Percentiles rank a stretch among this genome's conserved stretches.
Conservation (phyloP, 2,797 vertebrate species). For the Arctocebus calabarensis region DNA sequence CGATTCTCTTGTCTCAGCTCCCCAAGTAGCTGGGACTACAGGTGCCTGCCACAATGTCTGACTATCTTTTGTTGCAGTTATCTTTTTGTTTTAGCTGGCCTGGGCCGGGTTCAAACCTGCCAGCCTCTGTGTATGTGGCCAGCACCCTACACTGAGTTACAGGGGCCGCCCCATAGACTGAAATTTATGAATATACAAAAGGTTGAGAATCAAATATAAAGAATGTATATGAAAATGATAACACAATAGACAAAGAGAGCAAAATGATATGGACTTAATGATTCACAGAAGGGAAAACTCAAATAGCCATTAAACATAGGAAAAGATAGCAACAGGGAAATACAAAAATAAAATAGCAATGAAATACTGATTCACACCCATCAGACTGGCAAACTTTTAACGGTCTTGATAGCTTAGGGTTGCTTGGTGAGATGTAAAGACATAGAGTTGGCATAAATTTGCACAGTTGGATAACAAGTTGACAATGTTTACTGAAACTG, state of each 20-base stretch:
- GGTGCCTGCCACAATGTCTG: too few relatives aligned
- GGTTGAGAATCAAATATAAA: not conserved
- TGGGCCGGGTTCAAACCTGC: too few relatives aligned
- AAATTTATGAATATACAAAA: not conserved
- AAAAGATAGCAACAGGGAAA: slow-evolving; percentile 20
- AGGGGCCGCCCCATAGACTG: too few relatives aligned
- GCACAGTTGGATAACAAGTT: not conserved
- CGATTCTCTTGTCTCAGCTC: too few relatives aligned
- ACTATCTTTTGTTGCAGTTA: too few relatives aligned
- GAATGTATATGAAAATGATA: not conserved
- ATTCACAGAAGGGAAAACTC: slow-evolving; percentile 11
- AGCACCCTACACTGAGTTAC: too few relatives aligned
- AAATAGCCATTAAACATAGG: not conserved
- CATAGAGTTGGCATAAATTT: not conserved
- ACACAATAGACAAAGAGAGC: not conserved
- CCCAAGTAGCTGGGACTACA: too few relatives aligned
- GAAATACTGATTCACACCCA: not conserved
- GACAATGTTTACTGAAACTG: not conserved
- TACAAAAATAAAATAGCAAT: not conserved
- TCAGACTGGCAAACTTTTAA: not conserved
- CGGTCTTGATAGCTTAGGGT: not conserved
- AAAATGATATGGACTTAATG: not conserved
- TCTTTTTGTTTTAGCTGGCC: too few relatives aligned
- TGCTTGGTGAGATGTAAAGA: not conserved
- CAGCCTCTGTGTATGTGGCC: too few relatives aligned